Evolutionary conservation across 2,797 vertebrate species (phyloP).

Genomic region (Hyperoplus lanceolatus): DNA sequence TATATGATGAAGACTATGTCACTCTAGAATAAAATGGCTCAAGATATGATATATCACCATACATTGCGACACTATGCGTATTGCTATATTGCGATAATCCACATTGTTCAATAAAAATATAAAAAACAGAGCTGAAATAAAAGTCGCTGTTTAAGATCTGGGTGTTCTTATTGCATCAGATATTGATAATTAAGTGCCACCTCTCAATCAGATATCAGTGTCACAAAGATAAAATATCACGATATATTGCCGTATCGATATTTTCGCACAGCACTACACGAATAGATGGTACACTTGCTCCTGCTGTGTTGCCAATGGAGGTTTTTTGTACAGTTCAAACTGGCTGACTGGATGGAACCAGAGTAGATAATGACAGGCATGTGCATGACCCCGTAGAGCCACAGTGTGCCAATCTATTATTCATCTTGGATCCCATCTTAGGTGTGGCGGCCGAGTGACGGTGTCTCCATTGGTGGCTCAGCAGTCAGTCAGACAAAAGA

Average conservation of each 20-base stretch:
- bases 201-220: too few species aligned
- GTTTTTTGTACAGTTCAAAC: constrained; percentile 12
- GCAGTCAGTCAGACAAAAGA: constrained; percentile 22
- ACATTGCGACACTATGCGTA: too few species aligned
- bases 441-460: constrained; percentile 54
- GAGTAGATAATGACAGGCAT: constrained; percentile 47
- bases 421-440: constrained; percentile 62
- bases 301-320: background rate
- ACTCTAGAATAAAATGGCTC: background rate
- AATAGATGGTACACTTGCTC: background rate
- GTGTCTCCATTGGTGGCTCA: constrained; percentile 20
- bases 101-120: too few species aligned
- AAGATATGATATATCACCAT: too few species aligned
- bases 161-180: too few species aligned
- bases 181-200: too few species aligned
- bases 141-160: too few species aligned
- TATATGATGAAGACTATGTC: background rate
- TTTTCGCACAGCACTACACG: too few species aligned
- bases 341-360: background rate
- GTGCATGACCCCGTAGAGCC: constrained; percentile 49
- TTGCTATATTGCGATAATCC: too few species aligned
- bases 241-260: too few species aligned
- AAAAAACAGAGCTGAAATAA: too few species aligned
- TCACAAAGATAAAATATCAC: too few species aligned
- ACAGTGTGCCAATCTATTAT: constrained; percentile 69